phyloP scores from a whole-genome alignment of 2,888 invertebrate genomes.

The Cecidostiba fungosa region DNA sequence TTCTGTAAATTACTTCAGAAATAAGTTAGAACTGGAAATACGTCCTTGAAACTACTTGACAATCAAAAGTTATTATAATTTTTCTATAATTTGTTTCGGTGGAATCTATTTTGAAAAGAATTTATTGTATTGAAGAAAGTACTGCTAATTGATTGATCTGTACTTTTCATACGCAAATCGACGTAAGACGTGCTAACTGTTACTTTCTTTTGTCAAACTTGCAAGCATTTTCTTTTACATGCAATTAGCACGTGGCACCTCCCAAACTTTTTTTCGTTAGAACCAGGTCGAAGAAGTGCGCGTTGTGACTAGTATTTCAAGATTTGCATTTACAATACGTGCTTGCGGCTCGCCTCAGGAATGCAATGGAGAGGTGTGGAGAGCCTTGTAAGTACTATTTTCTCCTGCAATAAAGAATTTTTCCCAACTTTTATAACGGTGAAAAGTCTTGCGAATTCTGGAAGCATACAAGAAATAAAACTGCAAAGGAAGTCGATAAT shows the following conservation, averaged over 20 bases:
- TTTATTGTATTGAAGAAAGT: no score
- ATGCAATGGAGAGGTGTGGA: constrained; percentile 61
- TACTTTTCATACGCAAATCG: no score
- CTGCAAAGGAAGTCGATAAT: neutral
- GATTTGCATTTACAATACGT: constrained; percentile 62
- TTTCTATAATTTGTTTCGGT: no score
- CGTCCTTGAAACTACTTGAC: no score
- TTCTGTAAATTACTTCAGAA: no score
- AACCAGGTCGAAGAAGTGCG: constrained; percentile 38
- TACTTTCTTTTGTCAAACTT: neutral
- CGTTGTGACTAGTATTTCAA: constrained; percentile 45
- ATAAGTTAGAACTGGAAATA: no score
- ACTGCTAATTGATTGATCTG: no score
- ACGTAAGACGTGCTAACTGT: neutral
- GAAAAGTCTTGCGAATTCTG: constrained; percentile 9
- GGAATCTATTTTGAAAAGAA: no score
- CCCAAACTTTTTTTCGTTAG: constrained; percentile 28
- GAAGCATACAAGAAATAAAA: neutral
- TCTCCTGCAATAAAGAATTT: constrained; percentile 48
- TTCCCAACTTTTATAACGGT: constrained; percentile 32
- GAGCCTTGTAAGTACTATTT: constrained; percentile 45
- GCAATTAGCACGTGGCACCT: neutral
- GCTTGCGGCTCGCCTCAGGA: constrained; percentile 64
- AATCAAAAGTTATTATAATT: no score
- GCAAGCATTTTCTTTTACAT: neutral